These are phyloP conservation scores for Heliangelus exortis DNA, from an alignment of 2,797 vertebrate genomes.

Conservation along the genomic window DNA sequence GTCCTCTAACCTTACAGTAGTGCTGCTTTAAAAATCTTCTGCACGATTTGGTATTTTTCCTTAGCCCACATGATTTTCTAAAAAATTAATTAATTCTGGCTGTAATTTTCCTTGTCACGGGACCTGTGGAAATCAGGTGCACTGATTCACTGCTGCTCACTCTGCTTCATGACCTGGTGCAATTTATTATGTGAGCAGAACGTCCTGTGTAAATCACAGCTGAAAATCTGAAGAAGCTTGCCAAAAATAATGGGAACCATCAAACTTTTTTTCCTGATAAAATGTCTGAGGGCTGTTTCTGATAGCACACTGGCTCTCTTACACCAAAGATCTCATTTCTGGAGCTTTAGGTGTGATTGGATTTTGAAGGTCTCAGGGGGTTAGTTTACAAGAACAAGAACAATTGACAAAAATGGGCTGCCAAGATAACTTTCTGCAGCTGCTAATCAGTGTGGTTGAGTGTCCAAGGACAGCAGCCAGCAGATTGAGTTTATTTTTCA, in stretches of 20 bases:
- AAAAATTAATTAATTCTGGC: not conserved
- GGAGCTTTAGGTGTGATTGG: not conserved
- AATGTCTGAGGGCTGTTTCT: not conserved
- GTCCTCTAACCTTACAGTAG: not conserved
- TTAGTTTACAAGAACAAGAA: not conserved
- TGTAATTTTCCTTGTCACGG: not conserved
- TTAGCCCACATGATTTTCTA: not conserved
- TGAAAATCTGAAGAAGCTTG: not conserved
- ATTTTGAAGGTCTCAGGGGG: not conserved
- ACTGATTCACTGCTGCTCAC: not conserved
- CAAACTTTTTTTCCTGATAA: not conserved
- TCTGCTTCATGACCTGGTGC: not conserved
- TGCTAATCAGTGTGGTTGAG: accelerated
- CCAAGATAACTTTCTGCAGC: not conserved
- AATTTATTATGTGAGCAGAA: not conserved
- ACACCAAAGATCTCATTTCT: not conserved
- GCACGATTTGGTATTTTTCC: not conserved
- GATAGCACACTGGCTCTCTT: not conserved
- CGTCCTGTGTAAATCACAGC: constrained; percentile 11
- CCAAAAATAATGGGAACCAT: constrained; percentile 5
- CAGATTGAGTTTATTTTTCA: not conserved
- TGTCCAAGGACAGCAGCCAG: not conserved
- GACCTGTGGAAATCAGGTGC: not conserved
- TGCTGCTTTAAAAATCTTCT: not conserved
- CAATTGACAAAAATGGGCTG: not conserved